These are phyloP conservation scores for Sebastolobus altivelis DNA, from an alignment of 2,797 vertebrate species.

Conservation along the genomic window DNA sequence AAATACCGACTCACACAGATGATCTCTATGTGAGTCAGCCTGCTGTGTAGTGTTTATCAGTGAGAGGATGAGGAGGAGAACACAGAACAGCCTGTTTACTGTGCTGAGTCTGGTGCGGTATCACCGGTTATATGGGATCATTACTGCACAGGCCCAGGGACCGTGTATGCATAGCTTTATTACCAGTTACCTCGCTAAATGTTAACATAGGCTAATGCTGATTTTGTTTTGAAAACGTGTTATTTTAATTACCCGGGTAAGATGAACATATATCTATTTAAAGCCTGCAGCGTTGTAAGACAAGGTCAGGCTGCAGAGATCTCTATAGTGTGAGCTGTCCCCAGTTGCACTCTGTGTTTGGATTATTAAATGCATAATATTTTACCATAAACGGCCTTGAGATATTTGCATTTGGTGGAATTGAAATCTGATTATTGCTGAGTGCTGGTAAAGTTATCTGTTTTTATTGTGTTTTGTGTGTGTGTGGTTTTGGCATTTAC, in stretches of 20 bases:
- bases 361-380: background rate
- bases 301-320: slow-evolving; percentile 34
- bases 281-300: slow-evolving; percentile 24
- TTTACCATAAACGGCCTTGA: background rate
- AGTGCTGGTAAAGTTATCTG: background rate
- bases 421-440: background rate
- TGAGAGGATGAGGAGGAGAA: background rate
- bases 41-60: background rate
- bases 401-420: background rate
- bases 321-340: slow-evolving; percentile 10
- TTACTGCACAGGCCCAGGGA: background rate
- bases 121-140: no score
- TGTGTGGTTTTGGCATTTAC: background rate
- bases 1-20: background rate
- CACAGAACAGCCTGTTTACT: background rate
- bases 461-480: background rate
- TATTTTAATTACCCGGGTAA: slow-evolving; percentile 32
- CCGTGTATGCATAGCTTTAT: background rate
- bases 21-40: rapidly evolving
- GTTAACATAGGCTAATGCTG: background rate
- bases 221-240: slow-evolving; percentile 1
- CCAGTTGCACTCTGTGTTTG: slow-evolving; percentile 1
- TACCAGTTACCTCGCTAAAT: background rate
- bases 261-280: slow-evolving; percentile 48
- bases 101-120: slow-evolving; percentile 16